Evolutionary conservation across 2,797 vertebrate genomes (phyloP).

Genomic region (Anguilla anguilla): DNA sequence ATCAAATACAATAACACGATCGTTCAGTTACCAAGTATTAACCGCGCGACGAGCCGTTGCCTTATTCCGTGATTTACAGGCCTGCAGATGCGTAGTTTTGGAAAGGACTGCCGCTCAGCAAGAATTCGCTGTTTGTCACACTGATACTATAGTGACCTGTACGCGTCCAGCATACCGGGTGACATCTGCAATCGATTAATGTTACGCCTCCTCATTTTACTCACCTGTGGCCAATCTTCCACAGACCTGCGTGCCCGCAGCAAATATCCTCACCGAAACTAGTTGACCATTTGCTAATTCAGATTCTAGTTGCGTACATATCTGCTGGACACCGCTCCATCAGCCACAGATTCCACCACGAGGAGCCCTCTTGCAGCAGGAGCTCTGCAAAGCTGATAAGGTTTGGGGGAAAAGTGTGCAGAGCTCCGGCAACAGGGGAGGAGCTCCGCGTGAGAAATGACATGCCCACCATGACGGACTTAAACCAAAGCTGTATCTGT

Average conservation of each 20-base stretch:
- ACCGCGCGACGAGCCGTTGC: neutral
- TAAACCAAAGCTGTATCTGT: neutral
- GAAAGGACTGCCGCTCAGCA: neutral
- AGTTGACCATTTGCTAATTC: neutral
- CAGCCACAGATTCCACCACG: neutral
- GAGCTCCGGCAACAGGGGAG: neutral
- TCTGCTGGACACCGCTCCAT: neutral
- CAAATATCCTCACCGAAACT: neutral
- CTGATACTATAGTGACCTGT: neutral
- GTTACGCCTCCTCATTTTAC: neutral
- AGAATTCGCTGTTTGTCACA: slow-evolving; percentile 4
- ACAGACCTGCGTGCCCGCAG: neutral
- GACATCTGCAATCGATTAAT: neutral
- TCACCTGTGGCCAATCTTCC: neutral
- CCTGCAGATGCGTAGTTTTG: neutral
- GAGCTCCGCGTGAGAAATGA: slow-evolving; percentile 2
- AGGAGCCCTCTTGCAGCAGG: neutral
- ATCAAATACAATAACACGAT: neutral
- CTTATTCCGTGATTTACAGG: neutral
- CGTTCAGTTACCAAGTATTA: neutral
- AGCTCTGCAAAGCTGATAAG: neutral
- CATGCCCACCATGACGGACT: neutral
- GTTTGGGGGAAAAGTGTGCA: neutral
- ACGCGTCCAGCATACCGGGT: neutral
- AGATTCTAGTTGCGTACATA: neutral